A percentile compares a stretch with the other conserved stretches of the same genome.
These are phyloP conservation scores for Andrena haemorrhoa DNA, from an alignment of 2,888 invertebrate genomes.

Conservation along the genomic window DNA sequence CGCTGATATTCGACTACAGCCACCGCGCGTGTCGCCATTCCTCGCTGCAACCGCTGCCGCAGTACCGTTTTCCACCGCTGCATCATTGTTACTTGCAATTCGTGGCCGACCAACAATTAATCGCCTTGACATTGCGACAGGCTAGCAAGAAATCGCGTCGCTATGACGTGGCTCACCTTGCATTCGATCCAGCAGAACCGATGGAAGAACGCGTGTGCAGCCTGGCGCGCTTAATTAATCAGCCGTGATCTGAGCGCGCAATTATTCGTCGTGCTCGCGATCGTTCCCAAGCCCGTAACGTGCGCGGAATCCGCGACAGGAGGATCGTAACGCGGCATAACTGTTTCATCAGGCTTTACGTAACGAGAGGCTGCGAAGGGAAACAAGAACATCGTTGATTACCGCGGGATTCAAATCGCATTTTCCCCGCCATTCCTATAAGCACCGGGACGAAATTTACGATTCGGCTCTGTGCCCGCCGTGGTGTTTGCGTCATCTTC, in stretches of 20 bases:
- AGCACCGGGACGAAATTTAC: conserved; percentile 33
- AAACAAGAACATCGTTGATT: conserved; percentile 3
- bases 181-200: conserved; percentile 55
- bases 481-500: conserved; percentile 22
- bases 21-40: neutral
- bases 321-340: conserved; percentile 48
- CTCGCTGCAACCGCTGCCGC: neutral
- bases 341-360: conserved; percentile 72
- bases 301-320: conserved; percentile 21
- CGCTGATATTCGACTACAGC: neutral
- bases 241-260: conserved; percentile 21
- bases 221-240: conserved; percentile 17
- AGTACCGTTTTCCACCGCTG: neutral
- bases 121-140: conserved; percentile 66
- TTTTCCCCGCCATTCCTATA: conserved; percentile 30
- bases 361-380: conserved; percentile 49
- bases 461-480: conserved; percentile 1
- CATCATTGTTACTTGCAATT: neutral
- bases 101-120: conserved; percentile 30
- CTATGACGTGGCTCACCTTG: conserved; percentile 65
- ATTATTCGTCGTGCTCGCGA: neutral
- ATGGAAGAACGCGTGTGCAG: conserved; percentile 26
- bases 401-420: conserved; percentile 4
- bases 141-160: conserved; percentile 52
- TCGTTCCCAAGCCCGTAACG: conserved; percentile 37